Percentiles rank a stretch among this genome's conserved stretches.
These are phyloP conservation scores for Crematogaster levior DNA, from an alignment of 2,888 invertebrate genomes.

Conservation along the genomic window DNA sequence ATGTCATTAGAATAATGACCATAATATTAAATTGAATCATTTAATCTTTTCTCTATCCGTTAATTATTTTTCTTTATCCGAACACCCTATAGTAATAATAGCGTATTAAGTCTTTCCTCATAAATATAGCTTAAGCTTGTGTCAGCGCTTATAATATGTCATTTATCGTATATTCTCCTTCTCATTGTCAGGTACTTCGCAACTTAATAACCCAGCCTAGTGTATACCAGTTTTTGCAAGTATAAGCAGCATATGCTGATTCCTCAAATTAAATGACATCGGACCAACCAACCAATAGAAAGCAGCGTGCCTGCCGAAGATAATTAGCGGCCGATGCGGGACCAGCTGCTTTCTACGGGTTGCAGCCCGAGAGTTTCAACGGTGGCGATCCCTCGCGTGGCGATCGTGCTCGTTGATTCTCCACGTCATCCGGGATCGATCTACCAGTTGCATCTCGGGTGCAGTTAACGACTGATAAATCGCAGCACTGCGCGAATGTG, in stretches of 20 bases:
- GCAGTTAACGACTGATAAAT: conserved; percentile 35
- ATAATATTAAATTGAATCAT: neutral
- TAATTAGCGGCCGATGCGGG: conserved; percentile 46
- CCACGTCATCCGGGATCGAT: conserved; percentile 60
- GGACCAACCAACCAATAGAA: conserved; percentile 3
- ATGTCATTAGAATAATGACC: neutral
- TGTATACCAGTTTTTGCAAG: neutral
- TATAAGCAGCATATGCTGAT: conserved; percentile 23
- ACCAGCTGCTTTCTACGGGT: conserved; percentile 39
- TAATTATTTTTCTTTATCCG: neutral
- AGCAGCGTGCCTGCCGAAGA: conserved; percentile 24
- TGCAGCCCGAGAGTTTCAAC: conserved; percentile 3
- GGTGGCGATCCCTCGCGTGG: conserved; percentile 26
- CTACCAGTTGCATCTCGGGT: conserved; percentile 43
- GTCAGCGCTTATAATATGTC: neutral
- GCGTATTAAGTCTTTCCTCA: neutral
- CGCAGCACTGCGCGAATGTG: conserved; percentile 8
- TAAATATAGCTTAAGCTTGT: neutral
- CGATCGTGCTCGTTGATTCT: conserved; percentile 66
- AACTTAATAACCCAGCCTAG: neutral
- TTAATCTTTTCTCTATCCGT: neutral
- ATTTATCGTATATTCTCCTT: neutral
- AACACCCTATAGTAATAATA: neutral
- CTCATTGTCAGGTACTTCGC: neutral
- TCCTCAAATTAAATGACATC: conserved; percentile 9